Conservation (phyloP, 2,797 vertebrate genomes). For the Peromyscus eremicus region DNA sequence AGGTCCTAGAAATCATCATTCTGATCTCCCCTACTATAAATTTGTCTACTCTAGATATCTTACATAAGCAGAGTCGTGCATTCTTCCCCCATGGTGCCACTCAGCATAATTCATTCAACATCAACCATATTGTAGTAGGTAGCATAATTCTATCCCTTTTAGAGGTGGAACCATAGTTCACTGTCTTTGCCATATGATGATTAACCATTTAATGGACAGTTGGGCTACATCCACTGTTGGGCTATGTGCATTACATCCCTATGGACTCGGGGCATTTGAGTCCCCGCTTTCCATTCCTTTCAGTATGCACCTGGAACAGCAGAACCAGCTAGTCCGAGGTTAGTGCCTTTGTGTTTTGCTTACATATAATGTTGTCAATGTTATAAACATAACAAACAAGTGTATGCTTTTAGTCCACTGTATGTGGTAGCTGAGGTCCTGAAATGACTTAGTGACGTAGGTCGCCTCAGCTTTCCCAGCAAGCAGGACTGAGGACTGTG, state of each 20-base stretch:
- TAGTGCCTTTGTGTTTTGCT: neutral
- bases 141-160: neutral
- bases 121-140: neutral
- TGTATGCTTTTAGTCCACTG: neutral
- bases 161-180: neutral
- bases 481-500: neutral
- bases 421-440: neutral
- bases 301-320: neutral
- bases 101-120: neutral
- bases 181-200: neutral
- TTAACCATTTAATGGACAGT: neutral
- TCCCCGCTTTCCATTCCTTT: neutral
- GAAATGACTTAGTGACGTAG: neutral
- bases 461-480: neutral
- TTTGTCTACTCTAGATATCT: neutral
- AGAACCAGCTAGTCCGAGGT: neutral
- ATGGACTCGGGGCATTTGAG: neutral
- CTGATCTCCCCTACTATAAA: neutral
- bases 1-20: neutral
- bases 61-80: neutral
- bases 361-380: neutral
- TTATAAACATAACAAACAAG: neutral
- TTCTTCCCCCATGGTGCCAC: neutral
- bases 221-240: neutral
- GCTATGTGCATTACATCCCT: neutral